A percentile compares a stretch with the other conserved stretches of the same genome.
Conservation (phyloP, 2,113 vertebrate genomes). For the Semnopithecus entellus region DNA sequence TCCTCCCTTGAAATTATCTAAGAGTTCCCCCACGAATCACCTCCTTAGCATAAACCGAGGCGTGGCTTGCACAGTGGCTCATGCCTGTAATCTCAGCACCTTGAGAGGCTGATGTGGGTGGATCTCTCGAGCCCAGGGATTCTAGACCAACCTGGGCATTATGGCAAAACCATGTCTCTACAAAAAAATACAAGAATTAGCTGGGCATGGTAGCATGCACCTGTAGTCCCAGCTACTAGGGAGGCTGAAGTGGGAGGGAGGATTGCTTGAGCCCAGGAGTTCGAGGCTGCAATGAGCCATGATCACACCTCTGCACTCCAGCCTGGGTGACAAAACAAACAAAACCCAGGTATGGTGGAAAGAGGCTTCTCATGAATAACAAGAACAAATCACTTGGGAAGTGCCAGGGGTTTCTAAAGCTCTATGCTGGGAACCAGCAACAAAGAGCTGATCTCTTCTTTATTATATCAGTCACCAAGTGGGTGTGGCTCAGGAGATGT, state of each 20-base stretch:
- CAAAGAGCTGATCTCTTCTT: background rate
- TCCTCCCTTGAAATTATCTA: background rate
- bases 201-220: background rate
- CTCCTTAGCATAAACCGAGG: too few relatives aligned
- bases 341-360: too few relatives aligned
- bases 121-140: background rate
- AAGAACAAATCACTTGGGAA: background rate
- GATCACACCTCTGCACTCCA: background rate
- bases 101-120: background rate
- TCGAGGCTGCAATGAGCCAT: background rate
- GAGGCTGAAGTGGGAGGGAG: background rate
- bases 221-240: background rate
- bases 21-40: background rate
- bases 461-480: too few relatives aligned
- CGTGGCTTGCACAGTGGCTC: background rate
- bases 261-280: background rate
- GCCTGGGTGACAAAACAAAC: background rate
- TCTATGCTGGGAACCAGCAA: background rate
- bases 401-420: background rate
- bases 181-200: background rate
- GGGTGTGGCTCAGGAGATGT: background rate
- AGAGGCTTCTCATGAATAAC: background rate
- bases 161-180: background rate
- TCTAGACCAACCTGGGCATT: background rate
- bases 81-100: background rate